phyloP scores from a whole-genome alignment of 30 jellyfish, hydroid and myxozoan genomes.

The Aurelia aurita region DNA sequence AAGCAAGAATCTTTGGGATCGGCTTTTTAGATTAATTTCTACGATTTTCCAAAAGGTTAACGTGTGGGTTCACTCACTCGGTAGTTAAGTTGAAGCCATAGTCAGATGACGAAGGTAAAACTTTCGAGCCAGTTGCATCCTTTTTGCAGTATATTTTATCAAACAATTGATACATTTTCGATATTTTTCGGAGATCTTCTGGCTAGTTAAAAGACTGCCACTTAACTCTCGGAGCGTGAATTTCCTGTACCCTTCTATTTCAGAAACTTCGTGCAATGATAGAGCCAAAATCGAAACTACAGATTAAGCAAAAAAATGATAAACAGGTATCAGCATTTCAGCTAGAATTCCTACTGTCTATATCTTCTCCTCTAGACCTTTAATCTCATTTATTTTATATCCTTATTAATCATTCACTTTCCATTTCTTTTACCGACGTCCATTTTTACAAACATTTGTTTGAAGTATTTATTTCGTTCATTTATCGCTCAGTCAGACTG shows the following conservation, averaged over 20 bases:
- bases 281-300: constrained; percentile 71
- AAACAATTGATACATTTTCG: no score
- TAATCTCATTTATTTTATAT: constrained; percentile 6
- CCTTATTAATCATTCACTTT: constrained; percentile 47
- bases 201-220: background rate
- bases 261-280: constrained; percentile 68
- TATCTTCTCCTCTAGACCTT: constrained; percentile 10
- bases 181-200: background rate
- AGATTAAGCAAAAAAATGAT: constrained; percentile 43
- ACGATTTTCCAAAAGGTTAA: no score
- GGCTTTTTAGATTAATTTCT: no score
- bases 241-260: constrained; percentile 61
- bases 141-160: no score
- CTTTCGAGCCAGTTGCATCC: no score
- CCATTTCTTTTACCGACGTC: constrained; percentile 29
- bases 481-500: no score
- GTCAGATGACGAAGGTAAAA: no score
- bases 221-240: constrained; percentile 30
- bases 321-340: constrained; percentile 51
- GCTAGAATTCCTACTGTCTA: background rate
- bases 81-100: no score
- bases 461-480: no score
- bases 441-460: background rate
- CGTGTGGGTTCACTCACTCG: no score
- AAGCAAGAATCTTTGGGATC: no score